A percentile compares a stretch with the other conserved stretches of the same genome.
These are phyloP conservation scores for Coenonympha arcania DNA, from an alignment of 2,888 invertebrate genomes.

Conservation along the genomic window DNA sequence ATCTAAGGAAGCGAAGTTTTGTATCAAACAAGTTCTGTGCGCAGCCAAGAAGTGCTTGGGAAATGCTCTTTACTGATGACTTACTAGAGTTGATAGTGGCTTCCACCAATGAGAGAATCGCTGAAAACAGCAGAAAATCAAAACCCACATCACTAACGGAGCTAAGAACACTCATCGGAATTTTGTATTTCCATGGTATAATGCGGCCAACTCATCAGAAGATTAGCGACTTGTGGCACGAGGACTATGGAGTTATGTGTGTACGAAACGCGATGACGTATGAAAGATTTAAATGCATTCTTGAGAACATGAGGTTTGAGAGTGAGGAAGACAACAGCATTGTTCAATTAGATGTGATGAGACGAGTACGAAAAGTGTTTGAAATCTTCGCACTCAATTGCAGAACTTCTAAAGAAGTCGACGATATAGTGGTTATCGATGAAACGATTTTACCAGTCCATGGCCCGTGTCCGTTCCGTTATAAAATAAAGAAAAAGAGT, in stretches of 20 bases:
- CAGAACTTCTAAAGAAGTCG: slow-evolving; percentile 50
- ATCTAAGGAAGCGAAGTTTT: slow-evolving; percentile 42
- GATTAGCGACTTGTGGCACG: slow-evolving; percentile 57
- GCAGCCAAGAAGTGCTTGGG: slow-evolving; percentile 57
- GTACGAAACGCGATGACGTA: slow-evolving; percentile 52
- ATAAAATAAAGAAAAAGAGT: slow-evolving; percentile 54
- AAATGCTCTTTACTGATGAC: slow-evolving; percentile 57
- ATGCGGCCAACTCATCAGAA: slow-evolving; percentile 59
- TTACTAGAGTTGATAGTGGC: slow-evolving; percentile 57
- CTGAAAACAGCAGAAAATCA: slow-evolving; percentile 34
- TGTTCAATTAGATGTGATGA: slow-evolving; percentile 54
- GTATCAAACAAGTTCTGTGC: slow-evolving; percentile 36
- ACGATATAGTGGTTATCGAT: slow-evolving; percentile 54
- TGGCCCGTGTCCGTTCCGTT: slow-evolving; percentile 64
- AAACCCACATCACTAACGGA: slow-evolving; percentile 44
- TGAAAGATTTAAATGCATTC: slow-evolving; percentile 55
- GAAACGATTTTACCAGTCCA: slow-evolving; percentile 60
- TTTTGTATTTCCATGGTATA: slow-evolving; percentile 62
- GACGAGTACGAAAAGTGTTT: slow-evolving; percentile 59
- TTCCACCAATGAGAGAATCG: slow-evolving; percentile 57
- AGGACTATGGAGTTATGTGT: slow-evolving; percentile 47
- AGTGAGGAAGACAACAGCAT: slow-evolving; percentile 40
- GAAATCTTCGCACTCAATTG: slow-evolving; percentile 66
- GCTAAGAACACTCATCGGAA: slow-evolving; percentile 59
- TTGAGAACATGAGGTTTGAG: slow-evolving; percentile 57